Conservation (phyloP, 2,888 invertebrate species). For the Agrochola lychnidis region DNA sequence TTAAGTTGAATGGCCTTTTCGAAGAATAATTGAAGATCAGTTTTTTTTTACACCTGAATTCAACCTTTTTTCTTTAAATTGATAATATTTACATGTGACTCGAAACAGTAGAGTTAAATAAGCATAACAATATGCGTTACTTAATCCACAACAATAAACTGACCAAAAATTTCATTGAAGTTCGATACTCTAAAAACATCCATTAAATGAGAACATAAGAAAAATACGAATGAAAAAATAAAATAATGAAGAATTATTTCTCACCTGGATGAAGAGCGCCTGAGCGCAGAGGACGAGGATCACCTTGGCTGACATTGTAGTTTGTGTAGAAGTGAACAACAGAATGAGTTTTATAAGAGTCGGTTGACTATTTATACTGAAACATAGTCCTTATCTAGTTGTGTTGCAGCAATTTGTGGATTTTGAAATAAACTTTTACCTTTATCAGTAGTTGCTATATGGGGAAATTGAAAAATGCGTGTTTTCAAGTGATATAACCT, state of each 20-base stretch:
- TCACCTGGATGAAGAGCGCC: conserved; percentile 33
- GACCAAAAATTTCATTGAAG: no score
- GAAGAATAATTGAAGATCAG: background rate
- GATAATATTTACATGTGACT: background rate
- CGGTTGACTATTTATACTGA: background rate
- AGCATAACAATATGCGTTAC: background rate
- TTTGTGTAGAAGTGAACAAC: background rate
- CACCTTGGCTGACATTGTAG: conserved; percentile 19
- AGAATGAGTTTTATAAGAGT: background rate
- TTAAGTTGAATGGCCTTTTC: no score
- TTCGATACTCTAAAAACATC: no score
- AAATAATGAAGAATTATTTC: background rate
- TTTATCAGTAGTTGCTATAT: conserved; percentile 23
- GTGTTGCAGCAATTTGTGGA: conserved; percentile 9
- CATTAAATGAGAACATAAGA: no score
- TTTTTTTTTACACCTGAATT: background rate
- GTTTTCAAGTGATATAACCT: background rate
- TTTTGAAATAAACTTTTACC: background rate
- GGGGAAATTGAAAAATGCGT: conserved; percentile 1
- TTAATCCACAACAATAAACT: no score
- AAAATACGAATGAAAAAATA: no score
- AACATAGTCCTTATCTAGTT: background rate
- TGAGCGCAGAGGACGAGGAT: conserved; percentile 39
- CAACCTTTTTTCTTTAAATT: background rate
- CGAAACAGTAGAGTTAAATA: no score